A percentile compares a stretch with the other conserved stretches of the same genome.
These are phyloP conservation scores for Tridacna crocea DNA, from an alignment of 2,888 invertebrate genomes.

Conservation along the genomic window DNA sequence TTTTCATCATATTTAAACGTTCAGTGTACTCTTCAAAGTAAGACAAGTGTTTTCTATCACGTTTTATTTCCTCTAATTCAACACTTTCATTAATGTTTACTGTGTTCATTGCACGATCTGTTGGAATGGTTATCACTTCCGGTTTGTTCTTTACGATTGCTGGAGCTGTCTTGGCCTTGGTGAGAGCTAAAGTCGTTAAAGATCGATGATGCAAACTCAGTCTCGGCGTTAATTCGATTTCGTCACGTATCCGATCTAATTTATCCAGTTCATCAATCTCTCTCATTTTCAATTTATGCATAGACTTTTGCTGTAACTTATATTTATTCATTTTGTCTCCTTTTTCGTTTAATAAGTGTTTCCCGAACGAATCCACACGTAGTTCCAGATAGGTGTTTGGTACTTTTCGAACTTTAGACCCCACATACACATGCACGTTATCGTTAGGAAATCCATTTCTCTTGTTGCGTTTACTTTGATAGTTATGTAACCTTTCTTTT, in stretches of 20 bases:
- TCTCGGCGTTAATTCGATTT: conserved; percentile 33
- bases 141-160: conserved; percentile 19
- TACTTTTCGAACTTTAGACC: conserved; percentile 43
- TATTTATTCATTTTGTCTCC: conserved; percentile 55
- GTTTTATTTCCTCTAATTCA: conserved; percentile 26
- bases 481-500: conserved; percentile 50
- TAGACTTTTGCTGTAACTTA: conserved; percentile 57
- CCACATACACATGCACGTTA: conserved; percentile 34
- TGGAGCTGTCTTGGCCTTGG: conserved; percentile 24
- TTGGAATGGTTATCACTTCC: conserved; percentile 24
- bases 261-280: conserved; percentile 45
- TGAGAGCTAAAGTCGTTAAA: conserved; percentile 38
- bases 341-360: conserved; percentile 42
- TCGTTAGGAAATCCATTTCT: conserved; percentile 47
- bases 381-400: conserved; percentile 60
- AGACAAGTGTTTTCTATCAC: conserved; percentile 13
- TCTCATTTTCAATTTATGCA: conserved; percentile 58
- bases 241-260: conserved; percentile 32
- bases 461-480: conserved; percentile 43
- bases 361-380: conserved; percentile 59
- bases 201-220: conserved; percentile 42
- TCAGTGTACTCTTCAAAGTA: conserved; percentile 45
- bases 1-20: conserved; percentile 31
- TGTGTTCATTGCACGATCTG: conserved; percentile 46
- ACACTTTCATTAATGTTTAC: conserved; percentile 55